Percentiles rank a stretch among this genome's conserved stretches.
These are phyloP conservation scores for Aurelia coerulea DNA, from an alignment of 30 jellyfish, hydroid and myxozoan genomes.

Conservation along the genomic window DNA sequence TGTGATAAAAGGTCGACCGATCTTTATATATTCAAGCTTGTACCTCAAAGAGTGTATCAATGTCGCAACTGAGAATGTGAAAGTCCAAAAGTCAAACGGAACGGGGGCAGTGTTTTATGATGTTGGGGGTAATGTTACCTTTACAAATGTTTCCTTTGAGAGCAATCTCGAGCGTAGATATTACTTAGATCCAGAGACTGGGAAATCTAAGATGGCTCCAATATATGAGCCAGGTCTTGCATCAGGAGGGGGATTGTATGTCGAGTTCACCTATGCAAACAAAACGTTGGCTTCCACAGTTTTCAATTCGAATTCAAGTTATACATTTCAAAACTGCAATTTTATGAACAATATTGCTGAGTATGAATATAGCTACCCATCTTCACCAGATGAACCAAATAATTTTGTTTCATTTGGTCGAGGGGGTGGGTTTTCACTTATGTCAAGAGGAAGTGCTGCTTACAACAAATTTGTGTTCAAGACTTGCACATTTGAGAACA, in stretches of 20 bases:
- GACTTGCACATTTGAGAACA: constrained; percentile 38
- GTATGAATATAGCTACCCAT: constrained; percentile 25
- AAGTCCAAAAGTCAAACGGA: constrained; percentile 32
- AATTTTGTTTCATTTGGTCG: constrained; percentile 59
- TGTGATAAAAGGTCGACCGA: constrained; percentile 5
- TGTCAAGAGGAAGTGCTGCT: constrained; percentile 40
- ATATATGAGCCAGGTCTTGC: constrained; percentile 8
- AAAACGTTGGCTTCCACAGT: background rate
- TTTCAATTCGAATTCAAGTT: constrained; percentile 2
- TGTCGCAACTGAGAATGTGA: constrained; percentile 19
- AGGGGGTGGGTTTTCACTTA: constrained; percentile 76
- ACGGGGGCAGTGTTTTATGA: constrained; percentile 55
- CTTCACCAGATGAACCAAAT: constrained; percentile 24
- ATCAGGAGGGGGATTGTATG: constrained; percentile 78
- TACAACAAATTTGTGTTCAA: constrained; percentile 33
- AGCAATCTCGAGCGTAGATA: background rate
- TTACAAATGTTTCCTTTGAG: constrained; percentile 17
- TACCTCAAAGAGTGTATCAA: constrained; percentile 13
- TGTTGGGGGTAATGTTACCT: constrained; percentile 46
- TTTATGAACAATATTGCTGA: constrained; percentile 59
- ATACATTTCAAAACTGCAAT: constrained; percentile 20
- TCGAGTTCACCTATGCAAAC: constrained; percentile 49
- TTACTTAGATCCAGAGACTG: background rate
- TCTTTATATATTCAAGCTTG: constrained; percentile 24
- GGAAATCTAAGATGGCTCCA: background rate